Evolutionary conservation across 2,797 vertebrate species (phyloP), one percentile per base, ranked within the genome.

Genomic region (Tympanoctomys barrerae): DNA sequence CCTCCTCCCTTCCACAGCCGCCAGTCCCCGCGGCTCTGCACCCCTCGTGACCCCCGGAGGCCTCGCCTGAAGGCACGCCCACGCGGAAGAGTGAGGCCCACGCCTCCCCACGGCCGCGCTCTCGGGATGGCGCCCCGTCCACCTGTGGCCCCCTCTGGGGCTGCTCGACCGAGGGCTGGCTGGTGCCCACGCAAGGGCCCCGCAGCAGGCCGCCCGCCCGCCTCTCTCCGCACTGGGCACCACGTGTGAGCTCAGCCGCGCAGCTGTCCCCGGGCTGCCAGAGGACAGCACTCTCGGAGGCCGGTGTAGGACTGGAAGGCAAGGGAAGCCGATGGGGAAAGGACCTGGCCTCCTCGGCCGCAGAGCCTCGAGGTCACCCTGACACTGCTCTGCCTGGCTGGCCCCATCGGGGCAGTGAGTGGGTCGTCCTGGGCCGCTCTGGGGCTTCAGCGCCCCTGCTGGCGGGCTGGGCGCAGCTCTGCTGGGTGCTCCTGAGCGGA

Each of bases 201-300:
- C 1, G 33, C 59, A 14, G 14, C 0, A 0, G 10, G 18, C 18
- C 33, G 5, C 2, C 11, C 1, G 0, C 1, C 68, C 3, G 0
- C 1, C 33, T 59, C 82, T 1, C 18, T 7, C 0, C 2, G 0
- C 10, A 7, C 26, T 0, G 13, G 26, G 12, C 64, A 0, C 19
- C 1, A 1, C 59, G 36, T 14, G 6, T 3, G 1, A 28, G 26
- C n/a, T 31, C 4, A 0, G 4, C 19, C 7, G 5, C 0, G 1
- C 7, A 5, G 1, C n/a, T 4, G 7, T 14, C 16, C 92, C 42
- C 42, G 2, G 19, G 57, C 86, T 8, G 0, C 36, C 3, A 0
- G 28, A 28, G 33, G n/a, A 4, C 31, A 52, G 61, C 31, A 57
- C n/a, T 22, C 0, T 3, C 5, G 16, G 14, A 79, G 71, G 52